Base-by-base conservation (phyloP, 2,113 vertebrate species). In the Prunella fulvescens region DNA sequence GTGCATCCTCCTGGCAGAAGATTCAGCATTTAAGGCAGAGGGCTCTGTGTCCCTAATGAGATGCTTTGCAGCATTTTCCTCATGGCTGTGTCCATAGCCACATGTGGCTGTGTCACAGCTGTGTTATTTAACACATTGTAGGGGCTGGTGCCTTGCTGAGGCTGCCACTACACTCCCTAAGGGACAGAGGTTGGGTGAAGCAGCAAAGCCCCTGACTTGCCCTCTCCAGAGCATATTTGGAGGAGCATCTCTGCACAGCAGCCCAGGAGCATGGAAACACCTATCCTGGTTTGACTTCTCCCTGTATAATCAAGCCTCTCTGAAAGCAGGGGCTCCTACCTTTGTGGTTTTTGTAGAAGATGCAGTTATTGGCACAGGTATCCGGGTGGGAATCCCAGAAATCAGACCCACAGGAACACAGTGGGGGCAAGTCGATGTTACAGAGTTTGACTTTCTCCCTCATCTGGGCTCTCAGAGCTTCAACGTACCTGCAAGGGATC, bases 301-400 rank as follows among this genome's bases (percentile, higher is more conserved):
- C 53, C 39, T 3, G 6, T 31, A 3, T 4, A 35, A 60, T 6
- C 40, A 26, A 26, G 65, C 60, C 14, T 19, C 28, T 22, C 14
- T n/a, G 19, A 14, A 80, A 78, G 62, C 23, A 12, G 56, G 8
- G 54, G 40, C 58, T 66, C 96, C 77, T 96, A 99, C 98, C 99
- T 98, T 96, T 98, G 62, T 98, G 98, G 79, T 99, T 99, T 96
- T 98, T 98, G 98, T 99, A 98, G 97, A 99, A 99, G 79, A 98
- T 22, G 5, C 99, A 99, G 97, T 99, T 99, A 96, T 99, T 99
- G 47, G 99, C 99, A 6, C 99, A 99, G 58, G 98, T 99, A 57
- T 99, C 98, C 0, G 99, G 99, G 88, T 99, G 98, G 23, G 98
- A 98, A 81, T 99, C 99, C 99, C 99, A 99, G 96, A 99, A 99